Conservation (phyloP, 2,113 vertebrate species). For the Lycaon pictus region DNA sequence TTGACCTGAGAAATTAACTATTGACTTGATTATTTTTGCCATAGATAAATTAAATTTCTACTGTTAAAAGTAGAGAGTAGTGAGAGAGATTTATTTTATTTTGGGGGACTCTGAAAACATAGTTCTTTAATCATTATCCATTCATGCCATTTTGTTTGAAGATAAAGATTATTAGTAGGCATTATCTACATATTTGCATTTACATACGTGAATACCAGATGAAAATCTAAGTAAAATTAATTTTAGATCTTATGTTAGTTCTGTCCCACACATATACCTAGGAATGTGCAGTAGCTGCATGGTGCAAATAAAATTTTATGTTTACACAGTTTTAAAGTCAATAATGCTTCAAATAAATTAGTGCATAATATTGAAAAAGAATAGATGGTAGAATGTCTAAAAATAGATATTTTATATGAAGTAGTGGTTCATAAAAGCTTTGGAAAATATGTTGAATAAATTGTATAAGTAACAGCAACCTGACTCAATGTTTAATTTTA, state of each 20-base stretch:
- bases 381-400: background rate
- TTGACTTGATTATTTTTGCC: background rate
- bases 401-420: conserved; percentile 18
- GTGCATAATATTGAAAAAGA: background rate
- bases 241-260: background rate
- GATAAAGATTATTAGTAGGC: conserved; percentile 12
- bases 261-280: background rate
- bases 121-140: background rate
- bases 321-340: background rate
- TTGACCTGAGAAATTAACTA: background rate
- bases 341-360: background rate
- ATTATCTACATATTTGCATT: background rate
- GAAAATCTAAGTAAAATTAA: conserved; percentile 52
- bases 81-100: background rate
- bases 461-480: background rate
- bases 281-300: background rate
- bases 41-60: conserved; percentile 6
- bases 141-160: background rate
- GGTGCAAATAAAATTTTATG: background rate
- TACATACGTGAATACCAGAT: background rate
- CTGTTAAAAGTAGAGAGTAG: background rate
- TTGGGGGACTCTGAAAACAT: background rate
- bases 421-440: background rate
- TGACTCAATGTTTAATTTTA: conserved; percentile 33
- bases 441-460: conserved; percentile 33